Percentiles rank a stretch among this genome's conserved stretches.
phyloP scores from a whole-genome alignment of 1,140 invertebrate species.

The Reticulitermes speratus region DNA sequence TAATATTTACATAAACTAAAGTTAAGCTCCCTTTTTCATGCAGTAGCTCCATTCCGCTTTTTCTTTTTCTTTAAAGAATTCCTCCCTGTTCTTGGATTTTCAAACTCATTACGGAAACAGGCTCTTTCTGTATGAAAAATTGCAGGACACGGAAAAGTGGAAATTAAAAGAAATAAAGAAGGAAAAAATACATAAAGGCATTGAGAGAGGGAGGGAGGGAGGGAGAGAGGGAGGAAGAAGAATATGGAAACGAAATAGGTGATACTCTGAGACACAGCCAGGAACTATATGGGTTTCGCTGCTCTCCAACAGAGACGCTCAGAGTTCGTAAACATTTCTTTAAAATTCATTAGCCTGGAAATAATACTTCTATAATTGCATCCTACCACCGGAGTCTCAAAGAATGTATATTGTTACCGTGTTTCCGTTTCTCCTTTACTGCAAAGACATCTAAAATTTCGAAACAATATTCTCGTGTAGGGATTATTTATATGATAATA shows the following conservation, averaged over 20 bases:
- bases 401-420: constrained; percentile 8
- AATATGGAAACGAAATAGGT: too few species aligned
- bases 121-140: constrained; percentile 30
- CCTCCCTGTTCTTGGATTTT: not conserved
- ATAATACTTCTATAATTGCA: constrained; percentile 31
- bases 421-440: not conserved
- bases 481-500: not conserved
- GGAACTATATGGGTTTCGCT: too few species aligned
- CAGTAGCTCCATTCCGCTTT: not conserved
- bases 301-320: not conserved
- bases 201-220: too few species aligned
- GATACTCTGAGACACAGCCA: too few species aligned
- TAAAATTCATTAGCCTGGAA: constrained; percentile 32
- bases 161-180: constrained; percentile 31
- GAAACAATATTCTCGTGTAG: not conserved
- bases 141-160: constrained; percentile 22
- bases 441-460: constrained; percentile 4
- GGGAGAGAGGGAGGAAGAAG: too few species aligned
- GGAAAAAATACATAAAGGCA: not conserved
- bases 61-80: constrained; percentile 22
- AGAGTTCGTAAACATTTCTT: not conserved
- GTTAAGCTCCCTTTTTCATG: constrained; percentile 15
- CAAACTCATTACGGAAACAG: constrained; percentile 31
- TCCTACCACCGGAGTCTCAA: constrained; percentile 9
- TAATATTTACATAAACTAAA: constrained; percentile 29